Base-by-base conservation (phyloP, 2,888 invertebrate genomes). In the Charanyca ferruginea region DNA sequence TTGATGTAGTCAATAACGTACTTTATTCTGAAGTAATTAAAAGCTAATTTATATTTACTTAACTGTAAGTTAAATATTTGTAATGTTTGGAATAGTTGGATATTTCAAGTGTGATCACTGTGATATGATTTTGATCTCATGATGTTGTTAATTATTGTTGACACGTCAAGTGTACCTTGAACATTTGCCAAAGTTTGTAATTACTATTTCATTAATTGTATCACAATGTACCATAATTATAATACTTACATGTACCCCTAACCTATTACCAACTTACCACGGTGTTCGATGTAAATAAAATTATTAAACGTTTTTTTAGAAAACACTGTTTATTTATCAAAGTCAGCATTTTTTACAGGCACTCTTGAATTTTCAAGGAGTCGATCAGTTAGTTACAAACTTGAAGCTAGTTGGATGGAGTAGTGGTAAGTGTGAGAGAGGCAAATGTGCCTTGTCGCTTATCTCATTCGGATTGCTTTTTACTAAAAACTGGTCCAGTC, bases 111-210 rank as follows among this genome's bases (percentile, higher is more conserved):
- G 25, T 25, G 25, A 25, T 25, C 6, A 32, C 85, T 89, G 88
- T 88, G 88, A 89, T 89, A 85, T 84, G 41, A 75, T 80, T 86
- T 89, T 83, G 83, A 87, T 88, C 87, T 89, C 85, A 54, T 63
- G 18, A 22, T 41, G 11, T 64, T 76, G 11, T 63, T 62, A 51
- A 20, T 69, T 42, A 48, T 60, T 61, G 23, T 52, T 49, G 8
- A 42, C 52, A 68, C 51, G 48, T 51, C 16, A 59, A 52, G 55
- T 64, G 32, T 28, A 59, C 38, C 57, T 73, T 70, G 48, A 45
- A 53, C 49, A 69, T 54, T 61, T 32, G 66, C 58, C 64, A 65
- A 54, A 57, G 32, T 67, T 66, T 68, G 63, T 68, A 62, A 74
- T 68, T 65, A 64, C 44, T 71, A 62, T 62, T 62, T 68, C 16